Base-by-base conservation (phyloP, 2,888 invertebrate genomes). In the Drosophila tanythrix region DNA sequence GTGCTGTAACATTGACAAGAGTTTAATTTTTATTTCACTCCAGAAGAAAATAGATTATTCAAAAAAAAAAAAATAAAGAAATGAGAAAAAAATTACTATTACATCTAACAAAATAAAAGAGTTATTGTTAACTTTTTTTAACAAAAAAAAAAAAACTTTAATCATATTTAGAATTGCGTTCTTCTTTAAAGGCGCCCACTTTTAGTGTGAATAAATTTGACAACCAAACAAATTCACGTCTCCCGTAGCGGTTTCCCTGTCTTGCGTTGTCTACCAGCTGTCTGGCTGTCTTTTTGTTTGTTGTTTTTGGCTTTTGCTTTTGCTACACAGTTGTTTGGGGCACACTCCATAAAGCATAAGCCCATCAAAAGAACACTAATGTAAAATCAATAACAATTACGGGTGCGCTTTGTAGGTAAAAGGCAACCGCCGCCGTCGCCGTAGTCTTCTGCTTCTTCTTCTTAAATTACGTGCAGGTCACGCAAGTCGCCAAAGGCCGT, bases 321-420 rank as follows among this genome's bases (percentile, higher is more conserved):
- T 59, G 48, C 33, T 59, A 66, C 61, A 48, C 40, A 38, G 27
- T 38, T 27, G 56, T 40, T 57, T 53, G 59, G 61, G 83, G 82
- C 87, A 83, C 83, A 83, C 84, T 83, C 66, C 87, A 83, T 83
- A 83, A 83, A 64, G 57, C 78, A 70, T 78, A 73, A 80, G 77
- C 38, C 71, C 70, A 56, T 74, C 63, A 76, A 83, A 70, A 70
- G 69, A 75, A 76, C 73, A 78, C 82, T 83, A 86, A 86, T 88
- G 60, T 80, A 77, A 88, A 85, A 87, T 83, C 87, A 87, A 88
- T 86, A 88, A 77, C 82, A 86, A 88, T 86, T 86, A 86, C 74
- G 77, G 52, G 48, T 76, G 70, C 73, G 76, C 71, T 72, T 77
- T 63, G 69, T 36, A 15, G 25, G 8, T 50, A 62, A 70, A 82